Conservation (phyloP, 2,113 vertebrate genomes). For the Oryzias woworae region DNA sequence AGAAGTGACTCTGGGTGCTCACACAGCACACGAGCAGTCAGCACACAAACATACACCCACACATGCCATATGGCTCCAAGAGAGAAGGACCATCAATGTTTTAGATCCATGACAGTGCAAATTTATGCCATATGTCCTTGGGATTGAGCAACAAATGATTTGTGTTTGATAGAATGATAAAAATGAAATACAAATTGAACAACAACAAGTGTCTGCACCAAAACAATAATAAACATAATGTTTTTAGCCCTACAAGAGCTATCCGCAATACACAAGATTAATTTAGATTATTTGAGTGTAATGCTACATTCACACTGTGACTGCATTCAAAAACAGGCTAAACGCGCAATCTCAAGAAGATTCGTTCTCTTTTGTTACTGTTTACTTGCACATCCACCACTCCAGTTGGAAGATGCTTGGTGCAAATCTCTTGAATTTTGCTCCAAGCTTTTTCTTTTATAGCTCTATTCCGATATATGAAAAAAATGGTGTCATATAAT, state of each 20-base stretch:
- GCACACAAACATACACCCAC: slow-evolving; percentile 60
- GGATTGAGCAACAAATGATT: slow-evolving; percentile 42
- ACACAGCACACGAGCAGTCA: slow-evolving; percentile 18
- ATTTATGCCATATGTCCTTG: slow-evolving; percentile 61
- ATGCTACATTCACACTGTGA: too few relatives aligned
- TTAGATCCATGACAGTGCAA: slow-evolving; percentile 52
- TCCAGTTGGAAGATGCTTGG: too few relatives aligned
- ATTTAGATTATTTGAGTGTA: background rate
- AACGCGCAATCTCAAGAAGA: too few relatives aligned
- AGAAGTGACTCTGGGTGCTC: slow-evolving; percentile 39
- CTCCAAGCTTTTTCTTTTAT: too few relatives aligned
- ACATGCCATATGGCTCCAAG: slow-evolving; percentile 64
- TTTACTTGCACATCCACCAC: too few relatives aligned
- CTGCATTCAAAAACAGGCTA: too few relatives aligned
- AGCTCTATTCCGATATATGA: too few relatives aligned
- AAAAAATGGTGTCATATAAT: too few relatives aligned
- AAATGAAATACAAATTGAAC: slow-evolving; percentile 20
- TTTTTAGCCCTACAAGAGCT: too few relatives aligned
- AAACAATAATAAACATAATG: background rate
- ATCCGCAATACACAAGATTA: too few relatives aligned
- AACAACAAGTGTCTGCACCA: background rate
- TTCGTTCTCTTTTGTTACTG: too few relatives aligned
- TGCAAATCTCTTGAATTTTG: too few relatives aligned
- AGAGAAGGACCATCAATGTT: slow-evolving; percentile 48
- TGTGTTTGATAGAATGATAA: slow-evolving; percentile 22